Evolutionary conservation across 1,140 invertebrate species (phyloP), one percentile per base, ranked within the genome.

Genomic region (Drosophila sucinea): DNA sequence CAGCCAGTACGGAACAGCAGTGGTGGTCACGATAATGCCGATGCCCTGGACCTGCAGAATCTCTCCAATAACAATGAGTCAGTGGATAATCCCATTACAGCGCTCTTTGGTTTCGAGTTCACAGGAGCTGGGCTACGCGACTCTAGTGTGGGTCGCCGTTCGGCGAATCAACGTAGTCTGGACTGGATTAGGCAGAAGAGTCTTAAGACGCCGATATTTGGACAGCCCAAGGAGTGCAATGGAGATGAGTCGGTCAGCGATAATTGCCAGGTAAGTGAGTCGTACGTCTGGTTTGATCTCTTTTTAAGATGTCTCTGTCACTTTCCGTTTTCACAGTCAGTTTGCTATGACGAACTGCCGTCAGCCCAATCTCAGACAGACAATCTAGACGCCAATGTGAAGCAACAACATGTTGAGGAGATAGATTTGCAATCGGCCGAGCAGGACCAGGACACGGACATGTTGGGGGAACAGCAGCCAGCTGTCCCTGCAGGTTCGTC

Each of bases 41-140:
- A 91, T 70, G 73, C 82, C 1, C 47, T 91, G 0, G 90, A 91
- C 17, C 61, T 91, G 54, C 90, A 91, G 65, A 90, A 90, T 47
- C 58, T 90, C 33, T 85, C 86, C 71, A 89, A 89, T 8, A 79
- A 81, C 23, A 90, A 91, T 51, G 90, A 91, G 40, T 79, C 90
- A 0, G 87, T 73, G 8, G 87, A 91, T 51, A 91, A 91, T 73
- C 90, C 90, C 1, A 86, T 90, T 0, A 83, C 84, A 1, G 84
- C 84, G 3, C 61, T 91, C 4, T 91, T 85, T 27, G 86, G 86
- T 1, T 91, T 90, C 4, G 81, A 90, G 70, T 91, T 79, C 30
- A 65, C 73, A 58, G 79, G 47, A 11, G 32, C 67, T 3, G 76
- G 74, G 1, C n/a, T 82, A 17, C 70, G 79, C 0, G 90, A 91